These are phyloP conservation scores for Lycaena phlaeas DNA, from an alignment of 2,888 invertebrate species.

Conservation along the genomic window DNA sequence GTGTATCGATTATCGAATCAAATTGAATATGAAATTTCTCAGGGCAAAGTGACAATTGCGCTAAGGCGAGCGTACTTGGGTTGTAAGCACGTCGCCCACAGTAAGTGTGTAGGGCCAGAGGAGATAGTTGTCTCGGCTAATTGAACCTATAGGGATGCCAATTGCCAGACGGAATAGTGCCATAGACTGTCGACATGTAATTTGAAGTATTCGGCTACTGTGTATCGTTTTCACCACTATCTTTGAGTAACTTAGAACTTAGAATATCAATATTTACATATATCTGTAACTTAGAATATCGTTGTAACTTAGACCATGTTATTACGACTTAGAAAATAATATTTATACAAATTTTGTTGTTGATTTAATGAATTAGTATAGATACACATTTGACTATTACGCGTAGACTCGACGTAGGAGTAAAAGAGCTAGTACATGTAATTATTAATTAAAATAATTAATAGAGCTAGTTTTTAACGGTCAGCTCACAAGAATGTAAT, in stretches of 20 bases:
- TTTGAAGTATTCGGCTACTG: background rate
- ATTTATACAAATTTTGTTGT: too few relatives aligned
- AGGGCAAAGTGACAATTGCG: constrained; percentile 70
- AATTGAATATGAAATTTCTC: constrained; percentile 26
- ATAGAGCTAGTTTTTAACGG: background rate
- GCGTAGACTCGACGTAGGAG: too few relatives aligned
- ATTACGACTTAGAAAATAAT: too few relatives aligned
- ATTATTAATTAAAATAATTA: background rate
- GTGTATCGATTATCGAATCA: too few relatives aligned
- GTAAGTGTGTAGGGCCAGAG: constrained; percentile 57
- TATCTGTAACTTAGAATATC: too few relatives aligned
- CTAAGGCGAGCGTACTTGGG: constrained; percentile 70
- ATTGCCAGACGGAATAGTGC: constrained; percentile 25
- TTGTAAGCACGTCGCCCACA: constrained; percentile 72
- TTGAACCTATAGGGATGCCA: constrained; percentile 28
- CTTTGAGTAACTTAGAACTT: background rate
- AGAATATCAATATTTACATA: too few relatives aligned
- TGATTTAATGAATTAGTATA: too few relatives aligned
- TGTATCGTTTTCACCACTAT: background rate
- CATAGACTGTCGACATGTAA: background rate
- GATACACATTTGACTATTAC: too few relatives aligned
- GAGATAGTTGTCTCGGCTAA: constrained; percentile 13
- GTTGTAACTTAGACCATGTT: too few relatives aligned
- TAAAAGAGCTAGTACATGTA: background rate
- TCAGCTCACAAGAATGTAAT: constrained; percentile 1